Evolutionary conservation across 2,797 vertebrate species (phyloP), one percentile per base, ranked within the genome.

Genomic region (Clarias pachynema): DNA sequence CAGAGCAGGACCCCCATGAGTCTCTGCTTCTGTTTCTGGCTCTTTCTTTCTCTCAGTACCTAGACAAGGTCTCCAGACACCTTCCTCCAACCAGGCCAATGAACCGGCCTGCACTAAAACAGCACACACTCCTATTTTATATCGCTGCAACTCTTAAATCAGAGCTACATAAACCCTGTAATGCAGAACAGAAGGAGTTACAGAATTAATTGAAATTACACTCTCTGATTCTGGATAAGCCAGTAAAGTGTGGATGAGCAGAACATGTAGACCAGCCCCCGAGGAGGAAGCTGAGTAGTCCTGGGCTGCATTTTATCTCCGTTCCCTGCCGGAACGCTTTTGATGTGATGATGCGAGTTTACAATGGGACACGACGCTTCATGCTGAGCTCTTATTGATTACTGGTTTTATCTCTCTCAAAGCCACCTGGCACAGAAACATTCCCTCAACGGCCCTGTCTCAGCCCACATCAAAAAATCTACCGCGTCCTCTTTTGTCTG

Each of bases 61-160:
- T 91, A 90, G 91, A 93, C 93, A 91, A 93, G 92, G 93, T 95
- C 94, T 96, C 94, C 88, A 94, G 95, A 91, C 93, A 93, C 93
- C 81, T 74, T 68, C 62, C 90, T 89, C 85, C 89, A 88, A 89
- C 88, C 86, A 91, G 90, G 92, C 91, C 91, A 89, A 89, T 94
- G 93, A 90, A 93, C 90, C 89, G 87, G 91, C 90, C 86, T 89
- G n/a, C 91, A 94, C 95, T 93, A 94, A 94, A 93, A 92, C 94
- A 94, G 92, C 93, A 93, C 69, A 87, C 88, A 90, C 74, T 79
- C 88, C 56, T 83, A 91, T 92, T 92, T 94, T 89, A 74, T 70
- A 89, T 90, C 65, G 66, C 84, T 86, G 84, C 66, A 75, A 72
- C 88, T 85, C 85, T 68, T 78, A 63, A 86, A 73, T 74, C 87